Conservation (phyloP, 2,888 invertebrate genomes). For the Dolichopus griseipennis region DNA sequence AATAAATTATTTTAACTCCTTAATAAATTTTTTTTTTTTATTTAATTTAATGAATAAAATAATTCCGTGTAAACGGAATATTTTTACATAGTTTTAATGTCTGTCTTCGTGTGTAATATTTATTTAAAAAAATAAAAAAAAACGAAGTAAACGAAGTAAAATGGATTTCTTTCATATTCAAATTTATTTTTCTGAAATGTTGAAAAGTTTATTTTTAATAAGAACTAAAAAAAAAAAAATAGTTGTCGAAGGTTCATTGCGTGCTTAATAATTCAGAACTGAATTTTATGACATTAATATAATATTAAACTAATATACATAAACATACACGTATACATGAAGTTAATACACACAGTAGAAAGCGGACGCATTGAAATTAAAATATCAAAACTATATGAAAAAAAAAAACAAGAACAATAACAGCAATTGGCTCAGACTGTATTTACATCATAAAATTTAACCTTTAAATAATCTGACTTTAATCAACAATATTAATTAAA, state of each 20-base stretch:
- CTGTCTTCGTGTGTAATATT: no score
- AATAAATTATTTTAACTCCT: constrained; percentile 6
- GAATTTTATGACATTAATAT: background rate
- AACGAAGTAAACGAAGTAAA: background rate
- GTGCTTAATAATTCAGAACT: background rate
- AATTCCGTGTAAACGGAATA: no score
- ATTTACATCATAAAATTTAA: background rate
- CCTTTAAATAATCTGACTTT: background rate
- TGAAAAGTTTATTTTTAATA: background rate
- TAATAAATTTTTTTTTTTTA: background rate
- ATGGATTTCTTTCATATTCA: background rate
- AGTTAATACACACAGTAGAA: no score
- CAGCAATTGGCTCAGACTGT: background rate
- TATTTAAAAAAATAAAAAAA: no score
- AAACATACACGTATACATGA: background rate
- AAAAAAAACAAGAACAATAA: background rate
- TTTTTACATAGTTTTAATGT: no score
- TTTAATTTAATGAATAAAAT: no score
- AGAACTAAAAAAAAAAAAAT: background rate
- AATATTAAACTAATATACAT: background rate
- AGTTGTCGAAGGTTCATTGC: constrained; percentile 4
- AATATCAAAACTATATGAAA: background rate
- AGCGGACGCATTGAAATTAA: background rate
- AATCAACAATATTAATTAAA: background rate
- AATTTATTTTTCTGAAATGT: no score